A percentile compares a stretch with the other conserved stretches of the same genome.
phyloP scores from a whole-genome alignment of 2,113 vertebrate species.

The Sus scrofa region T2T-Sscrofa CM000816.6:92604001-92604500 shows the following conservation, averaged over 20 bases:
- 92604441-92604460: not conserved
- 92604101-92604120: not conserved
- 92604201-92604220: not conserved
- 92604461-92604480: not conserved
- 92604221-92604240: not conserved
- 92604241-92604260: not conserved
- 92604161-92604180: fast-evolving
- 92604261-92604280: not conserved
- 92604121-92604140: not conserved
- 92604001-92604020: not conserved
- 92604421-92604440: fast-evolving
- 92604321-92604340: not conserved
- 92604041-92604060: not conserved
- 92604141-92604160: not conserved
- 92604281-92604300: not conserved
- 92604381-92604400: not conserved
- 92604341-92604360: fast-evolving
- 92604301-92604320: fast-evolving
- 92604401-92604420: too few species aligned
- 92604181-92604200: too few species aligned
- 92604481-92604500: not conserved
- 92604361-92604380: not conserved
- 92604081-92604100: not conserved
- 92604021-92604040: not conserved
- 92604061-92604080: not conserved